A percentile compares a stretch with the other conserved stretches of the same genome.
These are phyloP conservation scores for Exaiptasia diaphana DNA, from an alignment of 64 coral and sea anemone genomes.

Conservation along the genomic window DNA sequence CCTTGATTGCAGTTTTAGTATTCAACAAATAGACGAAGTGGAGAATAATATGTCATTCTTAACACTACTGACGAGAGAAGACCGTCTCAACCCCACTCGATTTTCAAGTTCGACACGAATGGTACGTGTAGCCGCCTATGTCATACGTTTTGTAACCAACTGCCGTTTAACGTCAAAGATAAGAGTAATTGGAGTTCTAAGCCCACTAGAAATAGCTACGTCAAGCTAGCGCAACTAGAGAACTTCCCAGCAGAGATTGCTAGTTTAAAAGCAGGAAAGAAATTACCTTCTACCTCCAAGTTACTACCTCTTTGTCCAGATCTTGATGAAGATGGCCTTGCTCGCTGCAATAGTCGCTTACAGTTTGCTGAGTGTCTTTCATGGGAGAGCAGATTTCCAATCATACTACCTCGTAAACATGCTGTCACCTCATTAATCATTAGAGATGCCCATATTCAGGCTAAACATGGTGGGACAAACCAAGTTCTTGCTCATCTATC, in stretches of 20 bases:
- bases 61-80: too few relatives aligned
- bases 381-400: not conserved
- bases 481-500: slow-evolving; percentile 26
- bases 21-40: too few relatives aligned
- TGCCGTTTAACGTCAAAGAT: not conserved
- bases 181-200: not conserved
- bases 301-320: slow-evolving; percentile 8
- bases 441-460: slow-evolving; percentile 4
- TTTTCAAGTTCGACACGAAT: slow-evolving; percentile 27
- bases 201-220: not conserved
- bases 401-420: slow-evolving; percentile 23
- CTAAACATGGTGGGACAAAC: slow-evolving; percentile 46
- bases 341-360: slow-evolving; percentile 32
- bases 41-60: too few relatives aligned
- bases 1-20: not conserved
- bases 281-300: slow-evolving; percentile 13
- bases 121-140: not conserved
- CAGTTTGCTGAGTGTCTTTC: slow-evolving; percentile 41
- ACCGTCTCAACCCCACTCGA: not conserved
- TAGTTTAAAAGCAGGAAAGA: not conserved
- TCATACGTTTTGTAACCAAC: not conserved
- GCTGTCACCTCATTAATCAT: slow-evolving; percentile 46
- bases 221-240: not conserved
- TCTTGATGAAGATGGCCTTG: slow-evolving; percentile 34
- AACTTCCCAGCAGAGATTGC: not conserved